Base-by-base conservation (phyloP, 2,888 invertebrate species). In the Enchytraeus crypticus region DNA sequence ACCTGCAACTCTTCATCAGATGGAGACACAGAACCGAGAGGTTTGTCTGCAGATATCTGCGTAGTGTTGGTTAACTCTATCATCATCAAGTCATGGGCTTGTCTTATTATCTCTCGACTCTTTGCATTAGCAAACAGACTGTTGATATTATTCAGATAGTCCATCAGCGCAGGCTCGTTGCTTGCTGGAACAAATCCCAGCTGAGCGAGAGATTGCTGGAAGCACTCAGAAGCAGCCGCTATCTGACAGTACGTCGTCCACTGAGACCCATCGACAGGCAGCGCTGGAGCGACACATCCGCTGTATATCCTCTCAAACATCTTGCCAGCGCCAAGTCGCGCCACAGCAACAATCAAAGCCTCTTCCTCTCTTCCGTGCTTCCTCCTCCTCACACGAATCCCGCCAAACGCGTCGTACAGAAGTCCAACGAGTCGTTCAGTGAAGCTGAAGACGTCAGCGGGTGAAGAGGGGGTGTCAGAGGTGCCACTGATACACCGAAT, bases 121-220 rank as follows among this genome's bases (percentile, higher is more conserved):
- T 67, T 65, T 51, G 61, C 62, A 38, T 60, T 65, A 5, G 66
- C 68, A 55, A 68, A 68, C 32, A 67, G 58, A 32, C 55, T 55
- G 56, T 64, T 67, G 51, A 68, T 66, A 43, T 67, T 68, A 46
- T 68, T 67, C 38, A 68, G 51, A 33, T 64, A 64, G 53, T 68
- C 68, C 60, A 68, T 51, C 5, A 68, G 59, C 5, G 60, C 56
- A 0, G 57, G 27, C 14, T 64, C 54, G 23, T 56, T 54, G 21
- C 23, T 21, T 1, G 62, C 30, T 5, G 58, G 33, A 29, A 67
- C 29, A 38, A 67, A 67, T 26, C 59, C 59, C 14, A 65, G 51
- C 3, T 51, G 23, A 29, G 47, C 38, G 3, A 67, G 47, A 11
- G 47, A 23, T 27, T 62, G 61, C 45, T 67, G 66, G 54, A 68